Percentiles rank a stretch among this genome's conserved stretches.
Conservation (phyloP, 2,888 invertebrate species). For the Horisme vitalbata region DNA sequence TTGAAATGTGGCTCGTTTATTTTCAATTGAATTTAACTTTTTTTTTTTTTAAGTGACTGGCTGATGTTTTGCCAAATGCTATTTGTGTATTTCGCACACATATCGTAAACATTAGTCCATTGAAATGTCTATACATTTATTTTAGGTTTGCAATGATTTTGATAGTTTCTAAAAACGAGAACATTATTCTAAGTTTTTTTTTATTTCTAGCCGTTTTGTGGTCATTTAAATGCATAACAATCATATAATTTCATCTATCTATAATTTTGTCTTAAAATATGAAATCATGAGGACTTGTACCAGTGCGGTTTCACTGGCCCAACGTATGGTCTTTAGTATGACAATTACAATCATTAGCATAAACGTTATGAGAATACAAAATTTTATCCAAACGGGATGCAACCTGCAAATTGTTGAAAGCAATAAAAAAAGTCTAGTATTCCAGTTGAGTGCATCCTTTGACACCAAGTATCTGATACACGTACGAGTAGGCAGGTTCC, state of each 20-base stretch:
- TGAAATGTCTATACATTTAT: slow-evolving; percentile 7
- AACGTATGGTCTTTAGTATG: no score
- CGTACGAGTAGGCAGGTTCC: slow-evolving; percentile 31
- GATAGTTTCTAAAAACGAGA: no score
- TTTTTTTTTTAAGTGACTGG: slow-evolving; percentile 30
- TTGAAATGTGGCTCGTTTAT: no score
- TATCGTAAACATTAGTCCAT: slow-evolving; percentile 21
- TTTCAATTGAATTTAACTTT: background rate
- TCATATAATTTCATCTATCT: no score
- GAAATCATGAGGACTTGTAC: no score
- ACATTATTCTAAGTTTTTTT: no score
- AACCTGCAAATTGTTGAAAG: slow-evolving; percentile 27
- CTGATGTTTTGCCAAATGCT: slow-evolving; percentile 37
- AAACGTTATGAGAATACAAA: no score
- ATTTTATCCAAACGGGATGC: slow-evolving; percentile 5
- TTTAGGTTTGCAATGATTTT: background rate
- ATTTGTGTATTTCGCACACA: slow-evolving; percentile 25
- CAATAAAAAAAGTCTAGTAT: slow-evolving; percentile 42
- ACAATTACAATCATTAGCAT: no score
- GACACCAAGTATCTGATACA: slow-evolving; percentile 27
- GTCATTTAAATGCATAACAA: no score
- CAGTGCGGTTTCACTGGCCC: no score
- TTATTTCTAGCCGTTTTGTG: no score
- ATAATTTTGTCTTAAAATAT: no score
- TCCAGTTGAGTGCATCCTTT: slow-evolving; percentile 53